A percentile compares a stretch with the other conserved stretches of the same genome.
These are phyloP conservation scores for Flexamia atlantica DNA, from an alignment of 2,888 invertebrate genomes.

Conservation along the genomic window DNA sequence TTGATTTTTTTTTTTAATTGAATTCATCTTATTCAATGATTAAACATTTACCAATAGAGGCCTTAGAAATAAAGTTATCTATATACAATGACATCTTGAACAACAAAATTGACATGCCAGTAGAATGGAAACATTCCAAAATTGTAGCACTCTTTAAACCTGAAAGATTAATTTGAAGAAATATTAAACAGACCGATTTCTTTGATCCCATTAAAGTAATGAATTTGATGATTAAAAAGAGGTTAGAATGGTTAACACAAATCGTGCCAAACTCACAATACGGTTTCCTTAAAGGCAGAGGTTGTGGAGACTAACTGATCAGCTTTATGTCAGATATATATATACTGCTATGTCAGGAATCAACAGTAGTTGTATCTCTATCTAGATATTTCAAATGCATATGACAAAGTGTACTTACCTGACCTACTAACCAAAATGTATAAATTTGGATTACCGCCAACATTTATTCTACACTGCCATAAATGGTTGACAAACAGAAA, in stretches of 20 bases:
- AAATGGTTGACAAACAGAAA: constrained; percentile 19
- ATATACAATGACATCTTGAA: constrained; percentile 60
- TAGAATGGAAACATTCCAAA: constrained; percentile 64
- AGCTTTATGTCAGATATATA: constrained; percentile 57
- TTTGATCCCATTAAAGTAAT: constrained; percentile 64
- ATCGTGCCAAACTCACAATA: constrained; percentile 64
- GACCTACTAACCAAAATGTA: constrained; percentile 15
- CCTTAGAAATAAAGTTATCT: constrained; percentile 6
- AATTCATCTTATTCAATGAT: too few species aligned
- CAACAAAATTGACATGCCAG: constrained; percentile 56
- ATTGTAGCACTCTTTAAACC: constrained; percentile 67
- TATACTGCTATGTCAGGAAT: not conserved
- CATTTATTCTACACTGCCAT: constrained; percentile 3
- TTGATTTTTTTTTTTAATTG: too few species aligned
- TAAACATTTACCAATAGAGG: constrained; percentile 25
- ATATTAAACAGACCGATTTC: constrained; percentile 67
- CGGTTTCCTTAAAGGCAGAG: constrained; percentile 65
- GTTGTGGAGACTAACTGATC: constrained; percentile 63
- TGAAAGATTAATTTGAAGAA: constrained; percentile 31
- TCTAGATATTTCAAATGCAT: constrained; percentile 16
- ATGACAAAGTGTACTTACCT: constrained; percentile 34
- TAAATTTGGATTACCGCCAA: constrained; percentile 9
- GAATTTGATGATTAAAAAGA: constrained; percentile 65
- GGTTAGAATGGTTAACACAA: constrained; percentile 65
- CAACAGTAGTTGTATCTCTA: not conserved